Conservation (phyloP, 1,140 invertebrate species). For the Laupala kohalensis region DNA sequence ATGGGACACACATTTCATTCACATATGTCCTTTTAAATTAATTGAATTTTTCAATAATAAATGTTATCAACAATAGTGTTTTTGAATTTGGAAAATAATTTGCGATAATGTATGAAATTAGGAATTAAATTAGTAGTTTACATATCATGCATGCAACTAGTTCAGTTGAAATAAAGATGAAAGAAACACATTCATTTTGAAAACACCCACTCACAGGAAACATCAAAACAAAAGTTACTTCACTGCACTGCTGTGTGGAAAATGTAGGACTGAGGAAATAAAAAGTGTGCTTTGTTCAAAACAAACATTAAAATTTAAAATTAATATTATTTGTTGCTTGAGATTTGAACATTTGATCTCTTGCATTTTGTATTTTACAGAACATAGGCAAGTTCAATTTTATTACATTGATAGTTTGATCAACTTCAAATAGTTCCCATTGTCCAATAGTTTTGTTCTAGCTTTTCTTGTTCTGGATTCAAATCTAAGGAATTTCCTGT, state of each 20-base stretch:
- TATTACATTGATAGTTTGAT: constrained; percentile 20
- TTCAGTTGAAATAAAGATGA: no score
- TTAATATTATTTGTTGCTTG: not conserved
- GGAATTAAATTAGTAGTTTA: no score
- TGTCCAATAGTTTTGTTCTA: constrained; percentile 14
- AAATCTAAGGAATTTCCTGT: constrained; percentile 13
- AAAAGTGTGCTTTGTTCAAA: not conserved
- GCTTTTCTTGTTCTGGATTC: constrained; percentile 15
- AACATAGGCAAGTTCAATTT: constrained; percentile 13
- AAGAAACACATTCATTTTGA: not conserved
- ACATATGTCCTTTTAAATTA: no score
- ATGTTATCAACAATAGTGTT: no score
- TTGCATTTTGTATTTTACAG: constrained; percentile 16
- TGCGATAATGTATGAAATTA: no score
- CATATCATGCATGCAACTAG: no score
- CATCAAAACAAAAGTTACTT: not conserved
- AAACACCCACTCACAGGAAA: no score
- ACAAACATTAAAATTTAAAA: not conserved
- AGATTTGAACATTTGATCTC: constrained; percentile 12
- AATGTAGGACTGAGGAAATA: not conserved
- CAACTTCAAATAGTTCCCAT: constrained; percentile 21
- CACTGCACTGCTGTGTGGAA: not conserved
- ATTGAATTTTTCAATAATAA: no score
- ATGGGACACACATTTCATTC: no score
- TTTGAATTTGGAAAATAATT: no score